These are phyloP conservation scores for Zaprionus lachaisei DNA, from an alignment of 1,140 invertebrate genomes.

Conservation along the genomic window DNA sequence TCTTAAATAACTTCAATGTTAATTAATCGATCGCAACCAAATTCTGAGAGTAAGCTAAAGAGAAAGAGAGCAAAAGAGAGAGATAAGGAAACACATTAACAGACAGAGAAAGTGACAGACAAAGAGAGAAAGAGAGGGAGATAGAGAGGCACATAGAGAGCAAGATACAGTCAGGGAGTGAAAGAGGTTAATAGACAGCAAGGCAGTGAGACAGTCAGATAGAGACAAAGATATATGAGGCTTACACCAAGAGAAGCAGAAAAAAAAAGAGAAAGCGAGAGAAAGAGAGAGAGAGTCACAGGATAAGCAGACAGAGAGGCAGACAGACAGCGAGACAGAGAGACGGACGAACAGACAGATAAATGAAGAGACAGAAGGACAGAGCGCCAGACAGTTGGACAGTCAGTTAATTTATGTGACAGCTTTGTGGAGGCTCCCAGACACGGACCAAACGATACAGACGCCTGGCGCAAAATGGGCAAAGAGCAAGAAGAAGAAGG, in stretches of 20 bases:
- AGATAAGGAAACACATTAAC: background rate
- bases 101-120: background rate
- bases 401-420: slow-evolving; percentile 41
- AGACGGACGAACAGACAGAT: background rate
- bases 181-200: no score
- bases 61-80: background rate
- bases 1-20: no score
- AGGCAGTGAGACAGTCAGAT: no score
- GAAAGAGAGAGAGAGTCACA: background rate
- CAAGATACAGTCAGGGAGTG: no score
- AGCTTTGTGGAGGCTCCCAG: background rate
- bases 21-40: no score
- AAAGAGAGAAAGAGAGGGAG: background rate
- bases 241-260: background rate
- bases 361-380: background rate
- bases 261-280: background rate
- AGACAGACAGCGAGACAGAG: background rate
- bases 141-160: no score
- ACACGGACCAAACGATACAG: slow-evolving; percentile 1
- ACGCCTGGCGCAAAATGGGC: background rate
- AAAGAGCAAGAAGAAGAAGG: background rate
- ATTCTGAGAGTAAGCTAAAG: background rate
- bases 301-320: background rate
- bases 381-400: slow-evolving; percentile 1
- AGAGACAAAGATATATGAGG: no score